phyloP scores from a whole-genome alignment of 2,113 vertebrate species.

The Gallinago jamesoni region DNA sequence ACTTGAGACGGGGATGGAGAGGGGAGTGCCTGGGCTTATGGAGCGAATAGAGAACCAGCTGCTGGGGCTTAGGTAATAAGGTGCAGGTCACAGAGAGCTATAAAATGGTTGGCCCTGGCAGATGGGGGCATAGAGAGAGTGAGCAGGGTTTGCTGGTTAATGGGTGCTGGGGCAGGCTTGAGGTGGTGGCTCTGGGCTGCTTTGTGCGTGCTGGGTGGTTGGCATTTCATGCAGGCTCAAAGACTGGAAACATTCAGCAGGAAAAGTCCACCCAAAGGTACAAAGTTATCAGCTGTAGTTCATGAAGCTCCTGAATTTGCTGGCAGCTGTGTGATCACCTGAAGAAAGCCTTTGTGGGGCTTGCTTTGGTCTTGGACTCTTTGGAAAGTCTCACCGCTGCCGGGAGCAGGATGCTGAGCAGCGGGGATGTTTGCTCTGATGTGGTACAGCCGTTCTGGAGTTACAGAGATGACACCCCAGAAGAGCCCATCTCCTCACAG shows the following conservation, averaged over 20 bases:
- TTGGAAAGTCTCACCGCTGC: fast-evolving
- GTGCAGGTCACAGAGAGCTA: not conserved
- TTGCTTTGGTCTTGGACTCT: not conserved
- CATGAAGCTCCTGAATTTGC: not conserved
- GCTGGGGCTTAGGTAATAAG: not conserved
- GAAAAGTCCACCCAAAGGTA: not conserved
- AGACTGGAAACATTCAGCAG: not conserved
- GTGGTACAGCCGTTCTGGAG: fast-evolving
- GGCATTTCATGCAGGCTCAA: not conserved
- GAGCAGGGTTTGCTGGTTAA: fast-evolving
- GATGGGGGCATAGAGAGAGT: fast-evolving
- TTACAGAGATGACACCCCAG: not conserved
- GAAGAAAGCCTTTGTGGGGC: fast-evolving
- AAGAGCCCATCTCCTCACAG: not conserved
- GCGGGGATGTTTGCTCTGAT: fast-evolving
- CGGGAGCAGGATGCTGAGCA: not conserved
- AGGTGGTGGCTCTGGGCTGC: not conserved
- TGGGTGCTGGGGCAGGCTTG: not conserved
- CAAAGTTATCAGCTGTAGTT: not conserved
- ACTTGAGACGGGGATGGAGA: not conserved
- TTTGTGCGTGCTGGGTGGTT: fast-evolving
- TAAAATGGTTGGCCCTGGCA: not conserved
- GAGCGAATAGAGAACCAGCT: not conserved
- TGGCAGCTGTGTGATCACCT: not conserved
- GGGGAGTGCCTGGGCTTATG: not conserved